These are phyloP conservation scores for Stigmatopora argus DNA, from an alignment of 2,113 vertebrate species.

Conservation along the genomic window DNA sequence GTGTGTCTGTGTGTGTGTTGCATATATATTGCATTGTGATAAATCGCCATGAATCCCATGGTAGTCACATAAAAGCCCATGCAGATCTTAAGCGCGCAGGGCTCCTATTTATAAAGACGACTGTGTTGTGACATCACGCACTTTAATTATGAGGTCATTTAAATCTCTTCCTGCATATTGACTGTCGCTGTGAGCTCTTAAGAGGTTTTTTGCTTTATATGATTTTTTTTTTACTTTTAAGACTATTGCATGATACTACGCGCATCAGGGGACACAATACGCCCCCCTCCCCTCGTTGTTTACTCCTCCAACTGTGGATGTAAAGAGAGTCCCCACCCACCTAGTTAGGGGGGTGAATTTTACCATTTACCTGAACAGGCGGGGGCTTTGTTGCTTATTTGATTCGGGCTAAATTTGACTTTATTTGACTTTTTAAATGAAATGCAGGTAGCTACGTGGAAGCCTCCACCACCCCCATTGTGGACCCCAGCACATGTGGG, in stretches of 20 bases:
- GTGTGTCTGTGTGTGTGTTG: no score
- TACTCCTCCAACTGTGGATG: neutral
- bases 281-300: neutral
- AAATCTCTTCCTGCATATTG: constrained; percentile 53
- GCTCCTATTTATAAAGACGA: constrained; percentile 61
- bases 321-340: neutral
- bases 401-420: neutral
- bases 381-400: neutral
- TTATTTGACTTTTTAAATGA: neutral
- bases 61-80: neutral
- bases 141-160: constrained; percentile 46
- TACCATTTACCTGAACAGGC: neutral
- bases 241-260: no score
- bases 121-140: constrained; percentile 62
- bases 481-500: constrained; percentile 35
- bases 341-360: neutral
- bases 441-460: constrained; percentile 59
- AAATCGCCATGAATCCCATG: neutral
- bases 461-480: constrained; percentile 37
- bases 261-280: no score
- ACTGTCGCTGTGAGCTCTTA: no score
- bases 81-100: neutral
- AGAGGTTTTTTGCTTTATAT: neutral
- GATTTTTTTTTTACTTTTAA: no score
- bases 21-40: no score